A percentile compares a stretch with the other conserved stretches of the same genome.
These are phyloP conservation scores for Criorhina ranunculi DNA, from an alignment of 2,888 invertebrate species.

Conservation along the genomic window DNA sequence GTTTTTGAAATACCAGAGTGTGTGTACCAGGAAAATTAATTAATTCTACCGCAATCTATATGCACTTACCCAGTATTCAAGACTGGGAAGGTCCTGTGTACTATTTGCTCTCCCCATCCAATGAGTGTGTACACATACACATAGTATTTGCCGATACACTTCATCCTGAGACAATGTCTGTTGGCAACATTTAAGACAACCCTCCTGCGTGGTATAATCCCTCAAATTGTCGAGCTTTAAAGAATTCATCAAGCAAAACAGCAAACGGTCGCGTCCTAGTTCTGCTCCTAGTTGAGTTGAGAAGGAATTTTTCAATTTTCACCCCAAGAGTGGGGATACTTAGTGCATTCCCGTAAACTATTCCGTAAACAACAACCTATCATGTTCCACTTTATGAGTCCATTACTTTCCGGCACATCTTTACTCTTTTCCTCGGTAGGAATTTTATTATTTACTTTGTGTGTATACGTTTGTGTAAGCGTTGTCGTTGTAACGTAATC, in stretches of 20 bases:
- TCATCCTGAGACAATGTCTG: slow-evolving; percentile 5
- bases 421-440: slow-evolving; percentile 36
- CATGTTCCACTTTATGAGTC: slow-evolving; percentile 59
- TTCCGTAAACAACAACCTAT: slow-evolving; percentile 60
- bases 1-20: slow-evolving; percentile 34
- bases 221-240: slow-evolving; percentile 53
- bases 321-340: neutral
- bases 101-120: slow-evolving; percentile 11
- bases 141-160: slow-evolving; percentile 49
- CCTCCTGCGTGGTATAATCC: slow-evolving; percentile 38
- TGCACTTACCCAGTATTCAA: neutral
- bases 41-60: slow-evolving; percentile 46
- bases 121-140: slow-evolving; percentile 1
- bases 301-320: slow-evolving; percentile 25
- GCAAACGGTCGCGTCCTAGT: neutral
- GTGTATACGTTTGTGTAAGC: slow-evolving; percentile 60
- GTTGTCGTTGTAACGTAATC: slow-evolving; percentile 23
- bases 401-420: slow-evolving; percentile 57
- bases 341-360: slow-evolving; percentile 41
- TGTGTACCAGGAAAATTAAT: slow-evolving; percentile 46
- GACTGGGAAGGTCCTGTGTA: neutral
- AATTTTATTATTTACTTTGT: slow-evolving; percentile 36
- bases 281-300: neutral
- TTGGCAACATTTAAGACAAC: slow-evolving; percentile 23
- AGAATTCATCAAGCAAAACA: slow-evolving; percentile 49